Conservation (phyloP, 2,113 vertebrate genomes). For the Phodopus roborovskii region DNA sequence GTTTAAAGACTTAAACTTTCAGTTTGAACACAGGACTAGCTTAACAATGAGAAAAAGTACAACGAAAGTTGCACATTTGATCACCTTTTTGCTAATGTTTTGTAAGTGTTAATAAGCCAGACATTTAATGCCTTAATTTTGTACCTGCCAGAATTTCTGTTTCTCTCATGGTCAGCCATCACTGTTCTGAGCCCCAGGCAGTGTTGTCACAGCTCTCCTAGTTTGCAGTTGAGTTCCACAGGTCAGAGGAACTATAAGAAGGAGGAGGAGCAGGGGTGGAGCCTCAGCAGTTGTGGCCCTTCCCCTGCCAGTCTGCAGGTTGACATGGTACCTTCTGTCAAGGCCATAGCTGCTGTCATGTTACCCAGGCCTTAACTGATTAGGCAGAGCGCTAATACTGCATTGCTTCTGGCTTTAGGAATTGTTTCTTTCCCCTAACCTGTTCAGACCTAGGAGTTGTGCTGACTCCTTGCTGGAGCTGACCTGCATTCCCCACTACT, state of each 20-base stretch:
- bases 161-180: background rate
- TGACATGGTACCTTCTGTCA: background rate
- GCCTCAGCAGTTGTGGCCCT: background rate
- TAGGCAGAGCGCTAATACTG: background rate
- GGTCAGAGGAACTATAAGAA: background rate
- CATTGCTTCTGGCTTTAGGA: background rate
- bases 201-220: background rate
- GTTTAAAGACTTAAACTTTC: background rate
- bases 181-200: background rate
- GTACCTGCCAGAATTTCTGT: background rate
- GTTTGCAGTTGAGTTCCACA: background rate
- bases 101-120: background rate
- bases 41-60: background rate
- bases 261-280: background rate
- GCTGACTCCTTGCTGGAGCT: background rate
- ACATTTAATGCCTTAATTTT: background rate
- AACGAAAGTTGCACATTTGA: background rate
- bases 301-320: background rate
- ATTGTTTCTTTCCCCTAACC: conserved; percentile 1
- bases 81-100: background rate
- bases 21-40: background rate
- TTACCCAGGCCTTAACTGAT: too few relatives aligned
- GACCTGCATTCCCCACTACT: background rate
- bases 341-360: background rate
- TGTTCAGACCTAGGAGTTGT: conserved; percentile 12